Conservation (phyloP, 2,888 invertebrate species). For the Lathronympha strigana region DNA sequence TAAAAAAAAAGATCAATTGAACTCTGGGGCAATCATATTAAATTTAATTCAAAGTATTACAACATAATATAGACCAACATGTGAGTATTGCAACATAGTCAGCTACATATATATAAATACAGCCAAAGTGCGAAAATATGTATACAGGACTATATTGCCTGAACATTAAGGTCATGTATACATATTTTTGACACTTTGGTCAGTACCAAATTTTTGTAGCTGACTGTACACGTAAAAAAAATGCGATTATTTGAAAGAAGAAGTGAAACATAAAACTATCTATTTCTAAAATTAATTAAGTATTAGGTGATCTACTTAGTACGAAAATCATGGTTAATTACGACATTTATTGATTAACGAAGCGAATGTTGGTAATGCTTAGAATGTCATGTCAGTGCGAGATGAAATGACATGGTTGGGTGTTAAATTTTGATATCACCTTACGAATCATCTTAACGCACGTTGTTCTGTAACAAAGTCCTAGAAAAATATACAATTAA, state of each 20-base stretch:
- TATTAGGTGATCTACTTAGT: not conserved
- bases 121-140: no score
- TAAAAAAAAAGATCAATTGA: no score
- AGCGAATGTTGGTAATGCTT: conserved; percentile 13
- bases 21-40: no score
- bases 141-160: no score
- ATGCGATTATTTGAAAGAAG: conserved; percentile 2
- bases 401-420: conserved; percentile 29
- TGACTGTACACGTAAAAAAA: no score
- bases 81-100: no score
- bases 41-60: no score
- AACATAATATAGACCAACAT: no score
- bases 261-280: conserved; percentile 5
- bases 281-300: not conserved
- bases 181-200: no score
- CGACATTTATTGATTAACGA: not conserved
- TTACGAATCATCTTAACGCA: conserved; percentile 29
- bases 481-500: conserved; percentile 16
- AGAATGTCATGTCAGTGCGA: conserved; percentile 18
- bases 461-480: conserved; percentile 23
- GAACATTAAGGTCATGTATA: no score
- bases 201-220: no score
- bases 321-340: not conserved
- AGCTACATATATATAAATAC: no score
- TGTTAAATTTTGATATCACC: conserved; percentile 18